phyloP scores from a whole-genome alignment of 1,140 invertebrate genomes.

The Reticulitermes speratus region DNA sequence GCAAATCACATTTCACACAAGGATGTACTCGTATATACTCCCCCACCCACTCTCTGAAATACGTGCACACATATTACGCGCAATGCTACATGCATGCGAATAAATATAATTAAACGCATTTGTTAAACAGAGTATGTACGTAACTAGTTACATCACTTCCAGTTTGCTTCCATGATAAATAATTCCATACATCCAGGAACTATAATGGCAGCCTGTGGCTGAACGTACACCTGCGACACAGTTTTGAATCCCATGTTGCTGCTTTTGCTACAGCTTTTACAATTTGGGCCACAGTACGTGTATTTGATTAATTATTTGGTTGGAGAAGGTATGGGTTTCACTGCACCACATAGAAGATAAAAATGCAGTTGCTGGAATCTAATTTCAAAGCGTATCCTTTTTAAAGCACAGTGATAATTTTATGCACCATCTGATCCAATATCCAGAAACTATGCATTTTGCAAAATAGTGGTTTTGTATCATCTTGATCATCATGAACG shows the following conservation, averaged over 20 bases:
- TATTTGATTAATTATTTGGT: background rate
- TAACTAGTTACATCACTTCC: background rate
- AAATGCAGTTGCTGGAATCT: too few relatives aligned
- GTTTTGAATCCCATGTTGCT: background rate
- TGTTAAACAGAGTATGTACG: background rate
- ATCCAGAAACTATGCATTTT: too few relatives aligned
- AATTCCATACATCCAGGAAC: background rate
- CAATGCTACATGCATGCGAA: background rate
- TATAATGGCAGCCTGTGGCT: background rate
- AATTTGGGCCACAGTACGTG: background rate
- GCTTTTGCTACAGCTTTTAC: too few relatives aligned
- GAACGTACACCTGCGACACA: background rate
- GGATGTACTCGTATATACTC: background rate
- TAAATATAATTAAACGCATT: slow-evolving; percentile 8
- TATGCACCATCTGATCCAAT: too few relatives aligned
- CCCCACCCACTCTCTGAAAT: background rate
- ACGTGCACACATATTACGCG: slow-evolving; percentile 2
- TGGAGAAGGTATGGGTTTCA: too few relatives aligned
- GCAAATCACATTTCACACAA: background rate
- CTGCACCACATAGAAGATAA: too few relatives aligned
- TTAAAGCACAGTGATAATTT: too few relatives aligned
- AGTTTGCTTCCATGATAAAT: background rate
- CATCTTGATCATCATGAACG: too few relatives aligned
- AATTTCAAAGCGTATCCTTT: too few relatives aligned
- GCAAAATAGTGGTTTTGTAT: too few relatives aligned